phyloP scores from a whole-genome alignment of 1,140 invertebrate species.

The Monochamus saltuarius region DNA sequence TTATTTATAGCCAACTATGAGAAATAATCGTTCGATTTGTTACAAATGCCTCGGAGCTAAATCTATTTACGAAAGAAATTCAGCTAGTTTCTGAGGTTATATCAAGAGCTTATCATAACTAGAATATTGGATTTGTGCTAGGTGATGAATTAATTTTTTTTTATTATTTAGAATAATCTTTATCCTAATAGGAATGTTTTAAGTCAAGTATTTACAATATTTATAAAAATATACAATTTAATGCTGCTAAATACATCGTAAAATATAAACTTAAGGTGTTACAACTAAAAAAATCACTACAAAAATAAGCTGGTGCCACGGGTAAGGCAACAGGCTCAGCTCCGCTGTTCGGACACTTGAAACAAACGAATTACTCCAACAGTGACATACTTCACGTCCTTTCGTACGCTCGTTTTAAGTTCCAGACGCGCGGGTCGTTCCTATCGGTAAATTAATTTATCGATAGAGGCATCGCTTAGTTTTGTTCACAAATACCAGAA shows the following conservation, averaged over 20 bases:
- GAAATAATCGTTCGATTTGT: neutral
- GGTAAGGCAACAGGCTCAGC: neutral
- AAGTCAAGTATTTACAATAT: slow-evolving; percentile 38
- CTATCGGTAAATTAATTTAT: no score
- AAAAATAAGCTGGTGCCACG: neutral
- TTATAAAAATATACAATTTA: slow-evolving; percentile 43
- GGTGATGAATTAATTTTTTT: slow-evolving; percentile 8
- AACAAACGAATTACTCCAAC: no score
- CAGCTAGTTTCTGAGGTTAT: neutral
- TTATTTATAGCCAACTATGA: no score
- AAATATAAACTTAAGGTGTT: slow-evolving; percentile 3
- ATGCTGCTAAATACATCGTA: slow-evolving; percentile 15
- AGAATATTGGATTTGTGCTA: slow-evolving; percentile 12
- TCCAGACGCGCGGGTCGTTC: no score
- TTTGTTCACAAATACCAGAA: no score
- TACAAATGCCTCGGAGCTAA: neutral
- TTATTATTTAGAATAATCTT: slow-evolving; percentile 20
- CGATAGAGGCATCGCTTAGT: no score
- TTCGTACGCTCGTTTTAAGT: no score
- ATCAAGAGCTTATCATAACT: neutral
- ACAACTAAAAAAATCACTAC: neutral
- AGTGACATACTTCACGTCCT: no score
- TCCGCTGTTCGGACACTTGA: neutral
- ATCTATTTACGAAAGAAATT: neutral
- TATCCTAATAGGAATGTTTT: slow-evolving; percentile 37